Evolutionary conservation across 2,888 invertebrate genomes (phyloP).

Genomic region (Netelia melanura): DNA sequence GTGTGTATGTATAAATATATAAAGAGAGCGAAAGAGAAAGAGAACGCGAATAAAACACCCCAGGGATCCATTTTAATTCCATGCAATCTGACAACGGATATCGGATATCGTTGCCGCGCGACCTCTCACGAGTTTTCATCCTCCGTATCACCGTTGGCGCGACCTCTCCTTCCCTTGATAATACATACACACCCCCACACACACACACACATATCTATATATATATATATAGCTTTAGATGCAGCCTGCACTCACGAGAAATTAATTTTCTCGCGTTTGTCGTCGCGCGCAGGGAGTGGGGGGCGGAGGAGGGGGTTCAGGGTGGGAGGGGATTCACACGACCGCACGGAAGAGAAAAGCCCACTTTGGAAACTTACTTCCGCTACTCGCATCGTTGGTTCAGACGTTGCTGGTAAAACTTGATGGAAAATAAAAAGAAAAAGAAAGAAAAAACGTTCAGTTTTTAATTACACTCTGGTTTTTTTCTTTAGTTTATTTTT

Average conservation of each 20-base stretch:
- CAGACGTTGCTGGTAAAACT: constrained; percentile 15
- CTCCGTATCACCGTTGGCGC: constrained; percentile 19
- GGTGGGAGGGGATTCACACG: background rate
- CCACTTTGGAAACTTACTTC: constrained; percentile 60
- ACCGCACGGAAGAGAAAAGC: constrained; percentile 24
- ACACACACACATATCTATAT: background rate
- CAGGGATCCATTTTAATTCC: constrained; percentile 48
- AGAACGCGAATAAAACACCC: constrained; percentile 24
- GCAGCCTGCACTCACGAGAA: constrained; percentile 49
- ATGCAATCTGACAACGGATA: constrained; percentile 55
- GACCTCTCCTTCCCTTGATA: background rate
- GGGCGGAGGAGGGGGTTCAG: background rate
- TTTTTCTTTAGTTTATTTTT: background rate
- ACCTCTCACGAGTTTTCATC: constrained; percentile 46
- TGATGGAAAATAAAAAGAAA: constrained; percentile 41
- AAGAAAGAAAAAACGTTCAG: constrained; percentile 3
- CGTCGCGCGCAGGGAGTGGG: background rate
- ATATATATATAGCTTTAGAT: background rate
- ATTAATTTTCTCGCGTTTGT: constrained; percentile 62
- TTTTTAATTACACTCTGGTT: constrained; percentile 54
- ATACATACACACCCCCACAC: background rate
- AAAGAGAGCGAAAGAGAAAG: background rate
- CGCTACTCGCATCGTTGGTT: constrained; percentile 49
- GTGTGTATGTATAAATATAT: too few relatives aligned
- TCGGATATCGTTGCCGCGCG: constrained; percentile 52